Percentiles rank a stretch among this genome's conserved stretches.
phyloP scores from a whole-genome alignment of 2,113 vertebrate genomes.

The Epinephelus fuscoguttatus region DNA sequence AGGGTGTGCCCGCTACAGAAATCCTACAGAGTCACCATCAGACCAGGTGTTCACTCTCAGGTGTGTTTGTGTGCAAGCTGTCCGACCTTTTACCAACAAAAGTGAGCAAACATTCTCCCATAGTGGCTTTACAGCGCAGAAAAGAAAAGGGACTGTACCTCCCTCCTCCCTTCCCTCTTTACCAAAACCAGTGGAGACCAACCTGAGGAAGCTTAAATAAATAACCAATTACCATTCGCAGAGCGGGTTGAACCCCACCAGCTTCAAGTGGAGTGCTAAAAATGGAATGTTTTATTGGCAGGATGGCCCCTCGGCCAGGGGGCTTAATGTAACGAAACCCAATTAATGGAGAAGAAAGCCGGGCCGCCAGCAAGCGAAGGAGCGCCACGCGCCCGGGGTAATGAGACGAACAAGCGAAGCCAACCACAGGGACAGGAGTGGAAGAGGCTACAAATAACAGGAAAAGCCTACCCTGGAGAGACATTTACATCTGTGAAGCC shows the following conservation, averaged over 20 bases:
- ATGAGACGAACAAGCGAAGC: conserved; percentile 79
- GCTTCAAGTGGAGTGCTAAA: conserved; percentile 77
- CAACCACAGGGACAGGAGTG: conserved; percentile 73
- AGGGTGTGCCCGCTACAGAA: conserved; percentile 54
- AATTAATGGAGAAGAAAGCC: conserved; percentile 88
- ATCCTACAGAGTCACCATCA: conserved; percentile 44
- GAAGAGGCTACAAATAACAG: conserved; percentile 73
- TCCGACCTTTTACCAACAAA: conserved; percentile 74
- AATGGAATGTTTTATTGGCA: conserved; percentile 84
- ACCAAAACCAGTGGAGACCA: conserved; percentile 71
- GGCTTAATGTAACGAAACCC: conserved; percentile 86
- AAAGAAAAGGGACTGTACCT: conserved; percentile 46
- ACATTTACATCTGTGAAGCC: conserved; percentile 75
- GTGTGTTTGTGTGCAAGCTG: conserved; percentile 61
- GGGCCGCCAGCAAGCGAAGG: conserved; percentile 76
- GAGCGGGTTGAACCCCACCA: conserved; percentile 73
- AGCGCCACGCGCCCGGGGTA: conserved; percentile 82
- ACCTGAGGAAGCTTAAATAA: conserved; percentile 84
- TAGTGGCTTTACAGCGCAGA: conserved; percentile 43
- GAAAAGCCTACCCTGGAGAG: conserved; percentile 79
- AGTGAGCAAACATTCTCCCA: conserved; percentile 70
- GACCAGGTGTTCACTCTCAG: conserved; percentile 78
- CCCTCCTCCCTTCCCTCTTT: conserved; percentile 20
- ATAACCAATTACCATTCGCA: conserved; percentile 83
- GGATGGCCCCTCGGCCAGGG: conserved; percentile 83